phyloP scores from a whole-genome alignment of 2,113 vertebrate genomes.

The Empidonax traillii region DNA sequence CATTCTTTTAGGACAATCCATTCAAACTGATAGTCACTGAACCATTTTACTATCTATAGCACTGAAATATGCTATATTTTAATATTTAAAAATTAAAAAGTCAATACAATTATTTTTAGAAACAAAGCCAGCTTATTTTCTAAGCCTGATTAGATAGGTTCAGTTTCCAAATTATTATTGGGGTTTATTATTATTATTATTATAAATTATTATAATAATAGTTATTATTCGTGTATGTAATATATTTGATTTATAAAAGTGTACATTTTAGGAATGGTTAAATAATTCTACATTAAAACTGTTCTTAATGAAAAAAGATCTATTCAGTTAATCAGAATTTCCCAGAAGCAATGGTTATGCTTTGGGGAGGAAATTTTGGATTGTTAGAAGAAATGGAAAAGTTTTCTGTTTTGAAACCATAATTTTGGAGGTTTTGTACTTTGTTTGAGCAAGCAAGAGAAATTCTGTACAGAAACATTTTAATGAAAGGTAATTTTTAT shows the following conservation, averaged over 20 bases:
- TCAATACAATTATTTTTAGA: not conserved
- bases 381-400: not conserved
- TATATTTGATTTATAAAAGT: not conserved
- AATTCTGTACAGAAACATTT: not conserved
- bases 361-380: not conserved
- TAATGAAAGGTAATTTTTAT: not conserved
- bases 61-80: not conserved
- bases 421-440: not conserved
- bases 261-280: not conserved
- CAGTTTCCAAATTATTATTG: conserved; percentile 1
- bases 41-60: not conserved
- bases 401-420: not conserved
- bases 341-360: not conserved
- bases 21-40: not conserved
- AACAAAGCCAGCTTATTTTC: not conserved
- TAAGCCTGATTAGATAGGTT: not conserved
- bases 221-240: not conserved
- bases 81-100: not conserved
- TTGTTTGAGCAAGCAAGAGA: not conserved
- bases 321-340: not conserved
- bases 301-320: not conserved
- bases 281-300: not conserved
- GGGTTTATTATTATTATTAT: not conserved
- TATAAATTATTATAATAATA: too few relatives aligned
- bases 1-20: not conserved